These are phyloP conservation scores for Apodemus agrarius DNA, from an alignment of 2,797 vertebrate genomes.

Conservation along the genomic window DNA sequence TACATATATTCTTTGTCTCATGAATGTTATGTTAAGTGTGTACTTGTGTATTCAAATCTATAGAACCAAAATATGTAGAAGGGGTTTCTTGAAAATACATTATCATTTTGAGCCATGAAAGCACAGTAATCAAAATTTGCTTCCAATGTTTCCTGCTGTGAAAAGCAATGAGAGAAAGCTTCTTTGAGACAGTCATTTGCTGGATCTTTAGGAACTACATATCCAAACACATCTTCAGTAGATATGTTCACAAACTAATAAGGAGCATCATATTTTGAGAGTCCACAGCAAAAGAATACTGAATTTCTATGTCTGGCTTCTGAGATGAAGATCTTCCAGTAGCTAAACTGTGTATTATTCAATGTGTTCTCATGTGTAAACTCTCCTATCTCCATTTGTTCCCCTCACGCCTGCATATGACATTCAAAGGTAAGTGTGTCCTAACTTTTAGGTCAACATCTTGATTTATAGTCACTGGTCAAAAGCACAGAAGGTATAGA, in stretches of 20 bases:
- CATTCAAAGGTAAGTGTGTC: neutral
- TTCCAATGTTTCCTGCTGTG: neutral
- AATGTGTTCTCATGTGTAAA: neutral
- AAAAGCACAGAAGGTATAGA: neutral
- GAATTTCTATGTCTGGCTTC: neutral
- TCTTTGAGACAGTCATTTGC: neutral
- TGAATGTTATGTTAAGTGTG: neutral
- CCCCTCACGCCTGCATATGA: neutral
- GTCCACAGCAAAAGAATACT: neutral
- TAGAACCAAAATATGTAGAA: neutral
- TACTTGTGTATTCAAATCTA: neutral
- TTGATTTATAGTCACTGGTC: neutral
- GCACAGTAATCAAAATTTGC: neutral
- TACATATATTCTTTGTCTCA: neutral
- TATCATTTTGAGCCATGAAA: neutral
- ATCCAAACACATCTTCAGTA: neutral
- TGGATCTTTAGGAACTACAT: neutral
- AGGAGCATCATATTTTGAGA: neutral
- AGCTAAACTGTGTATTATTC: neutral
- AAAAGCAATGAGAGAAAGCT: neutral
- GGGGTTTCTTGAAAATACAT: neutral
- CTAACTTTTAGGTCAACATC: neutral
- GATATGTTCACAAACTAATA: neutral
- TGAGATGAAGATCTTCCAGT: neutral
- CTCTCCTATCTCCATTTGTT: neutral